These are phyloP conservation scores for Aquatica leii DNA, from an alignment of 2,888 invertebrate species.

Conservation along the genomic window DNA sequence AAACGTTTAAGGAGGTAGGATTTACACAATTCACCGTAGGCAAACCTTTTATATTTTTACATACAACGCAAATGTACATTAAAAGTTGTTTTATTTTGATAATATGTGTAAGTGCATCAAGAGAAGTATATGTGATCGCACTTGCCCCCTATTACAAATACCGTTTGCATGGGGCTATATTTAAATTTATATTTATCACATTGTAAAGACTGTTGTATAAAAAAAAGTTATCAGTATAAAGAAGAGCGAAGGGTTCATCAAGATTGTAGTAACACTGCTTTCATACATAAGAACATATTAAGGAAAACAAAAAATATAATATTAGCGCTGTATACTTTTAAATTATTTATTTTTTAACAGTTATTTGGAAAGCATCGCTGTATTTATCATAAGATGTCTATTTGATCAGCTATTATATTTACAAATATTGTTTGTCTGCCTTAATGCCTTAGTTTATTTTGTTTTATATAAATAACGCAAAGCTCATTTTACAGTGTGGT, in stretches of 20 bases:
- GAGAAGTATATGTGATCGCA: background rate
- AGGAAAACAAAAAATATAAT: conserved; percentile 42
- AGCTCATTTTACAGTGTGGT: conserved; percentile 40
- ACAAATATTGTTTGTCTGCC: conserved; percentile 37
- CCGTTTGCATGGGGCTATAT: conserved; percentile 49
- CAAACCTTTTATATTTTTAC: conserved; percentile 13
- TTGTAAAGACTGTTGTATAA: conserved; percentile 54
- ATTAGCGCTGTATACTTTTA: conserved; percentile 44
- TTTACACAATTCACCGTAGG: background rate
- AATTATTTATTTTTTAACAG: conserved; percentile 38
- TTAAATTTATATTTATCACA: conserved; percentile 48
- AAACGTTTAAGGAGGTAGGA: background rate
- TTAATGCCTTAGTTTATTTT: conserved; percentile 38
- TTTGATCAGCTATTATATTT: conserved; percentile 16
- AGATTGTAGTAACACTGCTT: conserved; percentile 49
- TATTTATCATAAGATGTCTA: conserved; percentile 24
- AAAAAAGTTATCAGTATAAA: conserved; percentile 49
- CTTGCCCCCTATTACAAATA: conserved; percentile 14
- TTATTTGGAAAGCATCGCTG: conserved; percentile 34
- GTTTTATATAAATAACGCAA: conserved; percentile 41
- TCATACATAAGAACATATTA: conserved; percentile 49
- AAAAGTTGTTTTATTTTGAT: conserved; percentile 4
- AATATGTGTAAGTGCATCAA: background rate
- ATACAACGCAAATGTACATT: conserved; percentile 1
- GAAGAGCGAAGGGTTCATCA: conserved; percentile 46